phyloP scores from a whole-genome alignment of 2,113 vertebrate genomes.

The Megaleporinus macrocephalus region DNA sequence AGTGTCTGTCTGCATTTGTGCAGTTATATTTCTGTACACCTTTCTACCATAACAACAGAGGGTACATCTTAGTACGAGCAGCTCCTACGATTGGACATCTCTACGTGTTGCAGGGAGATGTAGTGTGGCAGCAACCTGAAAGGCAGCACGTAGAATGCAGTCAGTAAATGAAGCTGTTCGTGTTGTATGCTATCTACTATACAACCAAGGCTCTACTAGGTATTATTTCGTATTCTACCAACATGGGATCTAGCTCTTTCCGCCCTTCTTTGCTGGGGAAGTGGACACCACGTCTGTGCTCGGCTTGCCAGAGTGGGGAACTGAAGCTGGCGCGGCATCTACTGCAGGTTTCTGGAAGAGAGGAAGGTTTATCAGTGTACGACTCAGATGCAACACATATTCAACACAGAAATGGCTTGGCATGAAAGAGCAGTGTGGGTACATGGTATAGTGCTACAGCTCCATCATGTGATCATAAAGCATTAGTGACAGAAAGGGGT shows the following conservation, averaged over 20 bases:
- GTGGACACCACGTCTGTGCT: constrained; percentile 69
- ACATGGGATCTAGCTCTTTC: constrained; percentile 67
- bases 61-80: constrained; percentile 58
- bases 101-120: constrained; percentile 44
- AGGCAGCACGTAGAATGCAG: constrained; percentile 25
- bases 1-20: constrained; percentile 35
- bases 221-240: background rate
- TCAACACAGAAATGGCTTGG: too few species aligned
- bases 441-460: background rate
- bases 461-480: background rate
- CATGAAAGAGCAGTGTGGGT: background rate
- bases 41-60: constrained; percentile 39
- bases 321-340: constrained; percentile 54
- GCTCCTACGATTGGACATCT: constrained; percentile 55
- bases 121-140: constrained; percentile 57
- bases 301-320: constrained; percentile 54
- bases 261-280: constrained; percentile 64
- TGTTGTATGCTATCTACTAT: too few species aligned
- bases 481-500: background rate
- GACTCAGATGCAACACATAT: background rate
- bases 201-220: background rate
- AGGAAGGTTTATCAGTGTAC: background rate
- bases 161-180: background rate
- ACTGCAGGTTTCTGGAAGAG: constrained; percentile 67
- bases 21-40: constrained; percentile 20